A percentile compares a stretch with the other conserved stretches of the same genome.
Evolutionary conservation across 2,888 invertebrate genomes (phyloP).

Genomic region (Copidosoma aretas): DNA sequence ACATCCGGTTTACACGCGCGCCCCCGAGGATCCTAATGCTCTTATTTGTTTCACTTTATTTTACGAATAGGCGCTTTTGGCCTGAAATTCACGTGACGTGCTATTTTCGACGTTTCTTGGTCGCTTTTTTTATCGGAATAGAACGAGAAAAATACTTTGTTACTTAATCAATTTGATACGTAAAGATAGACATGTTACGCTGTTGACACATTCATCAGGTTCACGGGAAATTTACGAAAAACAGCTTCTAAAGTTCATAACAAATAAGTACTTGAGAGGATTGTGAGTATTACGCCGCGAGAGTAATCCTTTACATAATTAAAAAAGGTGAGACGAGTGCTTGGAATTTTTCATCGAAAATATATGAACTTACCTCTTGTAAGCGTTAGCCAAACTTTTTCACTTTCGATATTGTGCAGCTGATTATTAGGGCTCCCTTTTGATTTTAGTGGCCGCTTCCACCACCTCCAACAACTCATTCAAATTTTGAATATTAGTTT

Average conservation of each 20-base stretch:
- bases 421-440: slow-evolving; percentile 40
- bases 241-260: neutral
- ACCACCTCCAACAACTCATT: slow-evolving; percentile 70
- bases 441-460: slow-evolving; percentile 67
- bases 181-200: no score
- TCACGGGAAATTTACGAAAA: no score
- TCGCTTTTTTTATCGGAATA: no score
- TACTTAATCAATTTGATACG: no score
- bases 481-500: slow-evolving; percentile 68
- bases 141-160: no score
- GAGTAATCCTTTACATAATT: neutral
- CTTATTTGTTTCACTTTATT: slow-evolving; percentile 16
- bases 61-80: neutral
- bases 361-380: neutral
- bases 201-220: no score
- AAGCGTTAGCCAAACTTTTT: neutral
- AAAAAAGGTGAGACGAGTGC: neutral
- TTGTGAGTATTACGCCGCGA: neutral
- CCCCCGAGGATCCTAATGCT: slow-evolving; percentile 11
- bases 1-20: slow-evolving; percentile 12
- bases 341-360: neutral
- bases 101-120: no score
- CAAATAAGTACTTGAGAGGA: neutral
- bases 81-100: neutral
- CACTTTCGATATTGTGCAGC: neutral